Percentiles rank a stretch among this genome's conserved stretches.
phyloP scores from a whole-genome alignment of 64 coral and sea anemone genomes.

The Astreopora myriophthalma region DNA sequence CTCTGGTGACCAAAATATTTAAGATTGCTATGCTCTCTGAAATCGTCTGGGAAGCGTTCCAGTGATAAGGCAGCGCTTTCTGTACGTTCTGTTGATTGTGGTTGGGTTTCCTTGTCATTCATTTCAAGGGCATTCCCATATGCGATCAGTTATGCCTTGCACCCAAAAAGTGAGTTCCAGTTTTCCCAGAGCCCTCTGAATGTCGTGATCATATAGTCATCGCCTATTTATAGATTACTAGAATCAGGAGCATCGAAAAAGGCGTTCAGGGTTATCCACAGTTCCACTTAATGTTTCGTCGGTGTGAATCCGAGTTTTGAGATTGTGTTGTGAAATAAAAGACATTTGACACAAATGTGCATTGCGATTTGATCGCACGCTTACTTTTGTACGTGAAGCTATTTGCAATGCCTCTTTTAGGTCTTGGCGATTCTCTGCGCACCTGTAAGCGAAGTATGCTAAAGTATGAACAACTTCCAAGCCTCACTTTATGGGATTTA shows the following conservation, averaged over 20 bases:
- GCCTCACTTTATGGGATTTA: conserved; percentile 35
- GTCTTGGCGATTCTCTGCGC: neutral
- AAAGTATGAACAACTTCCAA: neutral
- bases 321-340: neutral
- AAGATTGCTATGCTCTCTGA: neutral
- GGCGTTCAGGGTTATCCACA: neutral
- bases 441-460: neutral
- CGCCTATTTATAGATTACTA: conserved; percentile 23
- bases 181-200: neutral
- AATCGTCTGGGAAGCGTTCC: neutral
- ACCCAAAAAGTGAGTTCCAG: too few species aligned
- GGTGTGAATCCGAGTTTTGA: neutral
- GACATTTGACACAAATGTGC: neutral
- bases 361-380: neutral
- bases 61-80: neutral
- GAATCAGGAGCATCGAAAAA: conserved; percentile 9
- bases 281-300: neutral
- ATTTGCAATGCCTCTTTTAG: neutral
- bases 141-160: neutral
- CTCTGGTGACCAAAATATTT: conserved; percentile 37
- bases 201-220: neutral
- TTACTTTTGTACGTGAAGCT: neutral
- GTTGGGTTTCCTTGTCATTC: neutral
- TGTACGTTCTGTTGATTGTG: neutral
- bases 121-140: neutral